A percentile compares a stretch with the other conserved stretches of the same genome.
phyloP scores from a whole-genome alignment of 2,113 vertebrate genomes.

The Indri indri region DNA sequence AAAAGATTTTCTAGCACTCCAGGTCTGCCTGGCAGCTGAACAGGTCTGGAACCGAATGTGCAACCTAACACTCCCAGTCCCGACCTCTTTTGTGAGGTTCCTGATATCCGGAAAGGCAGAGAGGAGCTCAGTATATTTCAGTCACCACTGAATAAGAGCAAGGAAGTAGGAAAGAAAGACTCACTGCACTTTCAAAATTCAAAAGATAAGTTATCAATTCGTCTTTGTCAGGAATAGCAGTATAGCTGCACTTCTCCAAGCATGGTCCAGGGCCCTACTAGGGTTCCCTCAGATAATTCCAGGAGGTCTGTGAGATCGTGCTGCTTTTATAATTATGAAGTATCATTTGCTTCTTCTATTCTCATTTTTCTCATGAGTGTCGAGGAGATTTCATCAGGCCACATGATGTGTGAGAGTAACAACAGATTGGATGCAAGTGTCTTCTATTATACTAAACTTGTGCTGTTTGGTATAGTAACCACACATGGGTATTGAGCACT shows the following conservation, averaged over 20 bases:
- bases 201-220: not conserved
- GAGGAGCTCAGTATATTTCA: not conserved
- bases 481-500: not conserved
- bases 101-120: not conserved
- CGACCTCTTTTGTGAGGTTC: not conserved
- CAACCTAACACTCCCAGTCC: no score
- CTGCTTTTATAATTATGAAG: not conserved
- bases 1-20: not conserved
- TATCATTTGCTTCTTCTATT: not conserved
- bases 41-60: rapidly evolving
- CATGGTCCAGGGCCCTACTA: rapidly evolving
- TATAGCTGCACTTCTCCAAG: not conserved
- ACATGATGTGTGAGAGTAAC: not conserved
- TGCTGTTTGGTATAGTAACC: not conserved
- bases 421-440: not conserved
- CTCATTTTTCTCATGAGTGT: not conserved
- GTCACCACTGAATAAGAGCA: not conserved
- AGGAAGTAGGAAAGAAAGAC: not conserved
- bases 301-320: not conserved
- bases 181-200: not conserved
- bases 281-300: not conserved
- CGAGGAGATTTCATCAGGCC: not conserved
- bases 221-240: not conserved
- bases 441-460: not conserved
- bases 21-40: not conserved